Conservation (phyloP, 2,888 invertebrate genomes). For the Willowsia nigromaculata region DNA sequence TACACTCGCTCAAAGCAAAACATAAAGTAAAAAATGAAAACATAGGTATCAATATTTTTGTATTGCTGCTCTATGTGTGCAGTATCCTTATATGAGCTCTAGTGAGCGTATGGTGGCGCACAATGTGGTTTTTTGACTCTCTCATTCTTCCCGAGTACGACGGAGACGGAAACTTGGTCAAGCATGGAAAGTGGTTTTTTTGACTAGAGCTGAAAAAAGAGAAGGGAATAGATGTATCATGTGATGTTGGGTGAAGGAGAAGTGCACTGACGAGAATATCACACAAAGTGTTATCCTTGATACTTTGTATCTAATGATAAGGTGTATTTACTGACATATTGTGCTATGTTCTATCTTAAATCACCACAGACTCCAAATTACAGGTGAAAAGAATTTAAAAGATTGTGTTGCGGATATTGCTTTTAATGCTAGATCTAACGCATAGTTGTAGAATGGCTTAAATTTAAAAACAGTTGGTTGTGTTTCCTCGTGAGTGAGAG, state of each 20-base stretch:
- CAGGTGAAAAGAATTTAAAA: no score
- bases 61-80: background rate
- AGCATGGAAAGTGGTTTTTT: constrained; percentile 66
- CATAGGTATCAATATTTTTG: background rate
- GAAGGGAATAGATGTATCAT: background rate
- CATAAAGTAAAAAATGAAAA: background rate
- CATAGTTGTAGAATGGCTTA: no score
- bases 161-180: constrained; percentile 47
- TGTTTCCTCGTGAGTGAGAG: no score
- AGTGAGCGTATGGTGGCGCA: background rate
- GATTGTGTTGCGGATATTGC: no score
- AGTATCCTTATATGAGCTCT: no score
- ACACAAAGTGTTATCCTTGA: background rate
- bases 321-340: no score
- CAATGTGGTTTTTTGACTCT: background rate
- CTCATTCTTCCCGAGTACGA: background rate
- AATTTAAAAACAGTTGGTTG: no score
- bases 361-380: no score
- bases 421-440: no score
- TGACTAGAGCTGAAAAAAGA: constrained; percentile 21
- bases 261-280: background rate
- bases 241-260: background rate
- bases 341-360: no score
- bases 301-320: no score
- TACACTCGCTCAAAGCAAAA: background rate